Base-by-base conservation (phyloP, 2,888 invertebrate species). In the Pseudococcus viburni region DNA sequence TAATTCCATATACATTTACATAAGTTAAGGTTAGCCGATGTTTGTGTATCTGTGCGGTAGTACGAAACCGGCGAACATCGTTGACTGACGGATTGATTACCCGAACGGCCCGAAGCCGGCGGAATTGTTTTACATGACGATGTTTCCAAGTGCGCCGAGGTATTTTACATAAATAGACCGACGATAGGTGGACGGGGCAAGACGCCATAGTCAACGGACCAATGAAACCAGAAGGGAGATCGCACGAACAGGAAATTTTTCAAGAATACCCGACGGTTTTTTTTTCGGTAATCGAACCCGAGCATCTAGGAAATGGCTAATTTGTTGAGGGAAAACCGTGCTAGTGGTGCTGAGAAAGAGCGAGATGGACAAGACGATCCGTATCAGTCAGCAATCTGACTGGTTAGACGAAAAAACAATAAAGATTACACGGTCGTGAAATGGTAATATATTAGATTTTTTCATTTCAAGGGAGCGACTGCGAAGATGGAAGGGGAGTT, bases 361-460 rank as follows among this genome's bases (percentile, higher is more conserved):
- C 6, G 26, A 73, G 73, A 33, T 33, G 17, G 19, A 33, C 15
- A 73, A 73, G 73, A 73, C 73, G 17, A 64, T 15, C 39, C 73
- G 19, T 73, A 73, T 73, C 73, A 73, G 73, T 73, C 73, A 17
- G 73, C 73, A 33, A 73, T 73, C 73, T 73, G 73, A 73, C 73
- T 73, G 33, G 33, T 73, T 73, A 17, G 26, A 73, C 73, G 73
- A 73, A 73, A 68, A 73, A 73, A 73, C 73, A 73, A 73, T 73
- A 73, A 73, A 73, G 73, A 73, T 73, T 73, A 73, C 73, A 73
- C 73, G 73, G 73, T 73, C 73, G 33, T 73, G 73, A 73, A 73
- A 73, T 73, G 33, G 73, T 73, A 73, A 73, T 73, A 73, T 33
- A 39, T 68, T 68, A 26, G n/a, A 22, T 26, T 68, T 68, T 68